phyloP scores from a whole-genome alignment of 2,797 vertebrate genomes.

The Clarias platycephalus region DNA sequence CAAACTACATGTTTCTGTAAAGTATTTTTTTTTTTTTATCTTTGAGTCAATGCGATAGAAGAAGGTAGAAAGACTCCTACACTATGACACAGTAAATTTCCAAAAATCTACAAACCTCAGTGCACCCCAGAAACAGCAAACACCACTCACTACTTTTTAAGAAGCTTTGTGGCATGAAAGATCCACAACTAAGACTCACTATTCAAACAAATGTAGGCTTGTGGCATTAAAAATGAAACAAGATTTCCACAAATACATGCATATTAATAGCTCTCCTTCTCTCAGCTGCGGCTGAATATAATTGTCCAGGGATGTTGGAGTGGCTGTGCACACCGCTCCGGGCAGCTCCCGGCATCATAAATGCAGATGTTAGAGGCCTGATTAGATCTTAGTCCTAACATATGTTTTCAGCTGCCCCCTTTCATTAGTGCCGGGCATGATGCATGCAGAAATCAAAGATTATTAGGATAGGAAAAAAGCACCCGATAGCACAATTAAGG shows the following conservation, averaged over 20 bases:
- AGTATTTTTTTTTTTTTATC: not conserved
- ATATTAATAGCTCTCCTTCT: constrained; percentile 68
- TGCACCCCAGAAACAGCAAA: constrained; percentile 60
- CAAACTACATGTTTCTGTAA: too few relatives aligned
- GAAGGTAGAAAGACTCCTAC: not conserved
- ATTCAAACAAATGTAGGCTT: constrained; percentile 62
- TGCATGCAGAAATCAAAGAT: constrained; percentile 84
- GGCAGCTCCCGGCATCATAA: constrained; percentile 75
- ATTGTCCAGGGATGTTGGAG: constrained; percentile 72
- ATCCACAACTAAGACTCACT: constrained; percentile 53
- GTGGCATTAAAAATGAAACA: constrained; percentile 43
- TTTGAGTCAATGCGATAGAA: not conserved
- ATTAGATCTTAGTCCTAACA: constrained; percentile 79
- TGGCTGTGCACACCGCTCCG: constrained; percentile 63
- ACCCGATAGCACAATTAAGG: constrained; percentile 93
- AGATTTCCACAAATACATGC: constrained; percentile 63
- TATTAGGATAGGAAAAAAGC: constrained; percentile 95
- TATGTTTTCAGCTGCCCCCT: constrained; percentile 81
- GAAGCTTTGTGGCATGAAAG: constrained; percentile 60
- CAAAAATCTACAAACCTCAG: constrained; percentile 45
- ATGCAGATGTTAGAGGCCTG: constrained; percentile 83
- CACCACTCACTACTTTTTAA: constrained; percentile 60
- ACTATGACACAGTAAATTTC: not conserved
- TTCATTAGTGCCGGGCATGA: constrained; percentile 86
- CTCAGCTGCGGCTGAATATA: constrained; percentile 65